Evolutionary conservation across 2,113 vertebrate species (phyloP).

Genomic region (Phalacrocorax pelagicus): DNA sequence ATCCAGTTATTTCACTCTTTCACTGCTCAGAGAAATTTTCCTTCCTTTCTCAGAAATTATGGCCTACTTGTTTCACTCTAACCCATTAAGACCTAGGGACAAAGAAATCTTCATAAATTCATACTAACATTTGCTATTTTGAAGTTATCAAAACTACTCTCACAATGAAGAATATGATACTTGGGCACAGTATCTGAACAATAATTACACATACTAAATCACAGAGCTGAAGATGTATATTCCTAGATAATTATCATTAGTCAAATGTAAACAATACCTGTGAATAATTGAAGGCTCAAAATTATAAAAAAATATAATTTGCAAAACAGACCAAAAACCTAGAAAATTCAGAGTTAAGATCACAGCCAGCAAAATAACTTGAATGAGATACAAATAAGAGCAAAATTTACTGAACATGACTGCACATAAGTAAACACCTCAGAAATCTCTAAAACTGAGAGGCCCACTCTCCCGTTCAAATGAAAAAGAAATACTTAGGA

Average conservation of each 20-base stretch:
- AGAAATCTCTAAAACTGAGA: constrained; percentile 8
- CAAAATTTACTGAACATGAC: not conserved
- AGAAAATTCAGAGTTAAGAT: not conserved
- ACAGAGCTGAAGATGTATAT: not conserved
- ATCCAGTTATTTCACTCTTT: not conserved
- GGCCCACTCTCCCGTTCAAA: not conserved
- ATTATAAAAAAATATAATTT: not conserved
- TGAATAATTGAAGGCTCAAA: not conserved
- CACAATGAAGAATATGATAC: constrained; percentile 44
- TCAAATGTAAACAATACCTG: not conserved
- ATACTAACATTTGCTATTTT: not conserved
- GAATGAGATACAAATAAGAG: constrained; percentile 29
- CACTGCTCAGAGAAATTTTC: not conserved
- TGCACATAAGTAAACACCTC: constrained; percentile 35
- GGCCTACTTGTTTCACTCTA: not conserved
- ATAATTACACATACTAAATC: not conserved
- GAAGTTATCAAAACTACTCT: constrained; percentile 55
- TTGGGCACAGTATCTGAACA: not conserved
- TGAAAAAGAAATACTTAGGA: not conserved
- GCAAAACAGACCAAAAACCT: not conserved
- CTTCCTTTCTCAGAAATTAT: not conserved
- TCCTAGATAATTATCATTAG: not conserved
- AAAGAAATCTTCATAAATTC: constrained; percentile 26
- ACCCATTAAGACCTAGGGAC: constrained; percentile 35
- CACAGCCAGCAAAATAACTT: constrained; percentile 33